These are phyloP conservation scores for Pandion haliaetus DNA, from an alignment of 2,113 vertebrate species.

Conservation along the genomic window DNA sequence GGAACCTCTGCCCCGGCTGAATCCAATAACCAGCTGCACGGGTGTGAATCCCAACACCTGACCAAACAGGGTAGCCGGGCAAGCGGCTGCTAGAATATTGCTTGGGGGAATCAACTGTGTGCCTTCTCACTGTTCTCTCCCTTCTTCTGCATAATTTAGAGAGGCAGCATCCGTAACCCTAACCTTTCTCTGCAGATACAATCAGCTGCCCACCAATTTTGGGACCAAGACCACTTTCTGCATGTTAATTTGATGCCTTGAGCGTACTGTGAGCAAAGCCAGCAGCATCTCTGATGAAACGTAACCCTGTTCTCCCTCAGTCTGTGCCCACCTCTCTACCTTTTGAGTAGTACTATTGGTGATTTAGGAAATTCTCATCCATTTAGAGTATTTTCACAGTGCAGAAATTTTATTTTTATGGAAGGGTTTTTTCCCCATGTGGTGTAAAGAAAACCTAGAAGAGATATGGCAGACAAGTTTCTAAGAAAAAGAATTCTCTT, in stretches of 20 bases:
- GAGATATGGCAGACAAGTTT: neutral
- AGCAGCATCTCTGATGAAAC: neutral
- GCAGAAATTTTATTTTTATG: neutral
- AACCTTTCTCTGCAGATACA: neutral
- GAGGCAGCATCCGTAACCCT: neutral
- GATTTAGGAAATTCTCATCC: neutral
- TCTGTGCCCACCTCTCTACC: neutral
- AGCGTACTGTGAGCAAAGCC: neutral
- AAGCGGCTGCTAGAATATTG: neutral
- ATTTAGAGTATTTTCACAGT: neutral
- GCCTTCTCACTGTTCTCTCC: neutral
- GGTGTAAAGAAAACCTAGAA: neutral
- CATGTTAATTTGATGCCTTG: neutral
- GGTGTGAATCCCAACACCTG: neutral
- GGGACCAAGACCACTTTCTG: neutral
- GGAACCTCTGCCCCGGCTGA: neutral
- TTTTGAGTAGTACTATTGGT: neutral
- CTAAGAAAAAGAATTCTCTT: neutral
- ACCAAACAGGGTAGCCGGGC: neutral
- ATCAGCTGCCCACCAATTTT: neutral
- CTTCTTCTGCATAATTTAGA: neutral
- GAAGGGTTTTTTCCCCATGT: rapidly evolving
- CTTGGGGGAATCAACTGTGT: neutral
- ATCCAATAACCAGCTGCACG: neutral
- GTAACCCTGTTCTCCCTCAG: neutral